Evolutionary conservation across 2,113 vertebrate species (phyloP).

Genomic region (Gallinago undulata): DNA sequence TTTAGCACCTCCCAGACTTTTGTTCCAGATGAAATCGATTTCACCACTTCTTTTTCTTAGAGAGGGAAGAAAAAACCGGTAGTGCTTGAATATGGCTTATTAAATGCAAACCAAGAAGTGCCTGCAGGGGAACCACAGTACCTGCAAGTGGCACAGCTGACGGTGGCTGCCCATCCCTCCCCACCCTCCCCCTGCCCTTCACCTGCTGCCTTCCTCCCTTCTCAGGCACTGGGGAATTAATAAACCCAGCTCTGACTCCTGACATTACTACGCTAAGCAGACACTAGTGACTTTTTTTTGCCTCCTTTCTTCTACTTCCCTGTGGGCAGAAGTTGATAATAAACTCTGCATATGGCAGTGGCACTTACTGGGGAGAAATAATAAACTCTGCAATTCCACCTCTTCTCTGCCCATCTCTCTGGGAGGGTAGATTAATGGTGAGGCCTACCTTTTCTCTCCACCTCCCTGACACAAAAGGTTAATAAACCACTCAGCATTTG

Average conservation of each 20-base stretch:
- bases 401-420: not conserved
- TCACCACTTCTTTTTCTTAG: not conserved
- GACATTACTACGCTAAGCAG: not conserved
- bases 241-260: not conserved
- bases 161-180: not conserved
- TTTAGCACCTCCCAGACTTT: not conserved
- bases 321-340: slow-evolving; percentile 22
- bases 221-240: not conserved
- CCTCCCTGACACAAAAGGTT: not conserved
- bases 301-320: not conserved
- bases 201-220: not conserved
- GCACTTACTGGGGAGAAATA: not conserved
- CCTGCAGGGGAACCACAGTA: not conserved
- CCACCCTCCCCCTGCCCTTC: not conserved
- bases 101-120: not conserved
- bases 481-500: slow-evolving; percentile 24
- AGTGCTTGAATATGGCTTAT: not conserved
- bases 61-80: not conserved
- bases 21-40: not conserved
- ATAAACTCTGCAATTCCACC: slow-evolving; percentile 13
- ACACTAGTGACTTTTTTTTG: not conserved
- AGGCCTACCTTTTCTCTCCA: not conserved
- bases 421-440: not conserved
- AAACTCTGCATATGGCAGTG: not conserved
- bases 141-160: not conserved